Evolutionary conservation across 1,140 invertebrate genomes (phyloP), one percentile per base, ranked within the genome.

Genomic region (Drosophila oshimai): DNA sequence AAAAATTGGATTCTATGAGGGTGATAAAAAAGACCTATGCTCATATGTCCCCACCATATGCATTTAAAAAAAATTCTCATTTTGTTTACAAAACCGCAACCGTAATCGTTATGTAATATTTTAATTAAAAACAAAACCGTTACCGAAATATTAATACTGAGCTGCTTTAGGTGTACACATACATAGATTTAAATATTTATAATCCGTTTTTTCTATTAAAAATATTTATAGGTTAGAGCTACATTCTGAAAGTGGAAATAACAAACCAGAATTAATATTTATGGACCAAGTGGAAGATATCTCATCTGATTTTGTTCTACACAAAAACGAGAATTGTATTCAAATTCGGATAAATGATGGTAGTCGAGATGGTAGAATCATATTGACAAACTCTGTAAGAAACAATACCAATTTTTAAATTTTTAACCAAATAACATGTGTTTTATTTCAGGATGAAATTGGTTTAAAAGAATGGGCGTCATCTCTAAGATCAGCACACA

Each of bases 271-370:
- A 92, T 94, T 99, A 87, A 95, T 99, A 42, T 97, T 99, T 76
- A 96, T 99, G 93, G 98, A 99, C 92, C 96, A 97, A 91, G 96
- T 97, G 10, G 97, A 97, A 81, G 96, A 98, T 90, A 95, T 98
- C 6, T 94, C 94, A 61, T 93, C 95, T 2, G 97, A 98, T 84
- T 94, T 97, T 67, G 95, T 96, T 45, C 95, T 94, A 78, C 95
- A 97, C 37, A 98, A 98, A 93, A 96, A 96, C 70, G 98, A 99
- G 91, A 97, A 98, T 90, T 98, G 96, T 79, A 98, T 99, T 88
- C 95, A 99, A 50, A 93, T 99, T 34, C 94, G 96, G 72, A 92
- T 93, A 5, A 92, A 92, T 58, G 93, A 93, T 49, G 88, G 90
- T 13, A 95, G 95, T 71, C 93, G 95, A 90, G 97, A 98, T 91